phyloP scores from a whole-genome alignment of 2,888 invertebrate species.

The Epistrophella euchroma region DNA sequence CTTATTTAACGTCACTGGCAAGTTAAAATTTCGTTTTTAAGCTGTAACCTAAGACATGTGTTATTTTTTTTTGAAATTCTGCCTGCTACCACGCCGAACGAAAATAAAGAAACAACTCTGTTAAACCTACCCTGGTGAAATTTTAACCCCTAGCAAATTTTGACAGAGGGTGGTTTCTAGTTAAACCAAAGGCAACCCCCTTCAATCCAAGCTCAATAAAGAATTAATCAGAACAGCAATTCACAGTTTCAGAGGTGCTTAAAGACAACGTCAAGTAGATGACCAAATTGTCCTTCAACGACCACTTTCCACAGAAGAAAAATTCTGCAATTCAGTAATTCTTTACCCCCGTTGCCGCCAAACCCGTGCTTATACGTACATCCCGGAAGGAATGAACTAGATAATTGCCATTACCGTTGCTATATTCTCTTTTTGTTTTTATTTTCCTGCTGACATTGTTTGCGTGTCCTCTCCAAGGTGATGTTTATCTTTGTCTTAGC shows the following conservation, averaged over 20 bases:
- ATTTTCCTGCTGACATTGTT: slow-evolving; percentile 74
- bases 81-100: neutral
- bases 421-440: slow-evolving; percentile 66
- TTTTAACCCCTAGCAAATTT: neutral
- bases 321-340: slow-evolving; percentile 67
- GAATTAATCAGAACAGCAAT: slow-evolving; percentile 77
- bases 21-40: too few relatives aligned
- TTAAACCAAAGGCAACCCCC: slow-evolving; percentile 38
- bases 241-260: slow-evolving; percentile 82
- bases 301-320: slow-evolving; percentile 57
- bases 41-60: too few relatives aligned
- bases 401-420: slow-evolving; percentile 71
- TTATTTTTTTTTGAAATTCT: too few relatives aligned
- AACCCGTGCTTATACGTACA: neutral
- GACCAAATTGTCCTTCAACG: slow-evolving; percentile 69
- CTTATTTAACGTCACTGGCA: too few relatives aligned
- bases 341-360: slow-evolving; percentile 4
- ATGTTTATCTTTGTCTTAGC: slow-evolving; percentile 80
- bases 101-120: neutral
- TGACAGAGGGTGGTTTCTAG: slow-evolving; percentile 24
- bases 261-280: slow-evolving; percentile 81
- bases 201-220: slow-evolving; percentile 68
- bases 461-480: slow-evolving; percentile 73
- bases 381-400: slow-evolving; percentile 60
- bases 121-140: neutral